Base-by-base conservation (phyloP, 2,113 vertebrate species). In the Cololabis saira region DNA sequence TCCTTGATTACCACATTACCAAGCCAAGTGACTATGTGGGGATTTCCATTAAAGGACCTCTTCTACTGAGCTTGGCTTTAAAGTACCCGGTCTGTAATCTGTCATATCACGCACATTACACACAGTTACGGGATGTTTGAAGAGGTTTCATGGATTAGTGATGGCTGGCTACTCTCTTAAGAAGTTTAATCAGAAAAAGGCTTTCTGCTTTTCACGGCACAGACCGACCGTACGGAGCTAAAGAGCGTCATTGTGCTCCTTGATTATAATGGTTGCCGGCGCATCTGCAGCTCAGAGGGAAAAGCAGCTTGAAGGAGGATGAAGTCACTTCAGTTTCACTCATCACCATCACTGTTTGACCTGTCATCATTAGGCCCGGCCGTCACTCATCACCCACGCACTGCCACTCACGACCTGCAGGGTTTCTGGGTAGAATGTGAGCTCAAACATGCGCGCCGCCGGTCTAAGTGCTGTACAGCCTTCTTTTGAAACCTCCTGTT, bases 321-420 rank as follows among this genome's bases (percentile, higher is more conserved):
- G 81, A 84, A 84, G 84, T 86, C 73, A 69, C 71, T 76, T 72
- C 66, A 76, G 63, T 70, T 50, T 87, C 88, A 82, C 81, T 92
- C 91, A 89, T 69, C 90, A 67, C 59, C 71, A 18, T 83, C 71
- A 72, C 68, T 85, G 86, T 92, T 86, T 87, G 83, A 75, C 88
- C 81, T 90, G 89, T 92, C 89, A 90, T 91, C 87, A 88, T 91
- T 77, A 89, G 85, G 65, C 80, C 88, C 78, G 83, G 74, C 57
- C 61, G 19, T 92, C 91, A 86, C 62, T 93, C 87, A 84, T 86
- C 91, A 64, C 85, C 74, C 81, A 71, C 78, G 68, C 63, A n/a
- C 71, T 59, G 86, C 74, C 80, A 70, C 82, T 86, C 85, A 82
- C 12, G 86, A 84, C 89, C 75, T 52, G 56, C 72, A 48, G 61